Base-by-base conservation (phyloP, 1,140 invertebrate species). In the Bactericera cockerelli region DNA sequence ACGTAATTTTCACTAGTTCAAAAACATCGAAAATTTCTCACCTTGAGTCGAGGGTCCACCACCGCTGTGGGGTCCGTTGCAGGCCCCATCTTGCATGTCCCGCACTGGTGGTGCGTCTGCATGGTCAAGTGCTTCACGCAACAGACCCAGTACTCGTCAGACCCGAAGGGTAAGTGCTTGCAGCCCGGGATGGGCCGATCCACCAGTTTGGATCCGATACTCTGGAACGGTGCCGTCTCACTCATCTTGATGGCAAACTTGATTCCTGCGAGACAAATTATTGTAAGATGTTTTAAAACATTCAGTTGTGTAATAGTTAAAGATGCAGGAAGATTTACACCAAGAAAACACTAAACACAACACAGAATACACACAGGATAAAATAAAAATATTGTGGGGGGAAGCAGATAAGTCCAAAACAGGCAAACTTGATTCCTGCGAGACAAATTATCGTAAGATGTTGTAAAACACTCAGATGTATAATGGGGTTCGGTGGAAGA, bases 171-270 rank as follows among this genome's bases (percentile, higher is more conserved):
- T 1, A 76, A 63, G 33, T 76, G 61, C 64, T 79, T 74, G 65
- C 86, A 89, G 13, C 80, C 82, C 0, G 81, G 81, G 66, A 84
- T 81, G 1, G 77, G 73, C 1, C 74, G 75, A 1, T 75, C 71
- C 42, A 49, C 42, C 22, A 49, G 22, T n/a, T 49, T 60, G 59
- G 11, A 59, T 71, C 57, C 55, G 6, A 63, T 68, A 36, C 64
- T 64, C 60, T 69, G 64, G 55, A 74, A 70, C 1, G 71, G 56
- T 26, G 63, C 61, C 21, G 69, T 68, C 26, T 69, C 63, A 10
- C 67, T 68, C 0, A 73, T 59, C 19, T 64, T 55, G 16, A 70
- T 36, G 0, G 56, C 60, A n/a, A 62, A 60, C 60, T 70, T 70
- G 19, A 63, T 63, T 1, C 62, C 65, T 56, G 26, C 60, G 11